These are phyloP conservation scores for Tetrao urogallus DNA, from an alignment of 2,113 vertebrate genomes.

Conservation along the genomic window DNA sequence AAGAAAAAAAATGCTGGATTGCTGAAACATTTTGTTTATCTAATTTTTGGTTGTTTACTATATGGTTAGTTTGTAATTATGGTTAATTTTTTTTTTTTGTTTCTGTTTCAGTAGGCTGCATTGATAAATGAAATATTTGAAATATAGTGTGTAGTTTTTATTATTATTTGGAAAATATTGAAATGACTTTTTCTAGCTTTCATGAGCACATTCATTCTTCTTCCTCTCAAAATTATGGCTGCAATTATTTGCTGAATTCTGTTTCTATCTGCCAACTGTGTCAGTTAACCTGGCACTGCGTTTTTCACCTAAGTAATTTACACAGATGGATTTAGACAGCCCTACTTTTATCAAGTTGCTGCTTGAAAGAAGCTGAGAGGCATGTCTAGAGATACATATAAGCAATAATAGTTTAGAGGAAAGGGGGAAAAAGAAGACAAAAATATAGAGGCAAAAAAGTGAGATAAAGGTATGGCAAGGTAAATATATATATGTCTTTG, in stretches of 20 bases:
- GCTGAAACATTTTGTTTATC: neutral
- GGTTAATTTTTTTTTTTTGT: neutral
- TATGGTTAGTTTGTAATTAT: neutral
- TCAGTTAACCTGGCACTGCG: neutral
- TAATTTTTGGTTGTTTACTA: neutral
- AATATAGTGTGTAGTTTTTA: accelerated
- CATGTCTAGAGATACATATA: neutral
- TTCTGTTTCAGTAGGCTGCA: accelerated
- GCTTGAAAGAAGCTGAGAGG: neutral
- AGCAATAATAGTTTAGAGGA: neutral
- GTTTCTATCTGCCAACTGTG: neutral
- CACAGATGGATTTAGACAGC: neutral
- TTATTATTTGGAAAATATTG: neutral
- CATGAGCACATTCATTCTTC: neutral
- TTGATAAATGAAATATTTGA: neutral
- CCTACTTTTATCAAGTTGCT: neutral
- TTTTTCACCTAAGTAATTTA: neutral
- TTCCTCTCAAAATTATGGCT: accelerated
- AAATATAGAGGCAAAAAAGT: neutral
- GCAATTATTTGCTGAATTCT: neutral
- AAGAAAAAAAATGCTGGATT: neutral
- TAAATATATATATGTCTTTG: neutral
- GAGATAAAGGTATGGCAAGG: neutral
- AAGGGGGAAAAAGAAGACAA: neutral
- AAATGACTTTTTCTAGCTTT: neutral